A percentile compares a stretch with the other conserved stretches of the same genome.
These are phyloP conservation scores for Sparus aurata DNA, from an alignment of 2,797 vertebrate genomes.

Conservation along the genomic window DNA sequence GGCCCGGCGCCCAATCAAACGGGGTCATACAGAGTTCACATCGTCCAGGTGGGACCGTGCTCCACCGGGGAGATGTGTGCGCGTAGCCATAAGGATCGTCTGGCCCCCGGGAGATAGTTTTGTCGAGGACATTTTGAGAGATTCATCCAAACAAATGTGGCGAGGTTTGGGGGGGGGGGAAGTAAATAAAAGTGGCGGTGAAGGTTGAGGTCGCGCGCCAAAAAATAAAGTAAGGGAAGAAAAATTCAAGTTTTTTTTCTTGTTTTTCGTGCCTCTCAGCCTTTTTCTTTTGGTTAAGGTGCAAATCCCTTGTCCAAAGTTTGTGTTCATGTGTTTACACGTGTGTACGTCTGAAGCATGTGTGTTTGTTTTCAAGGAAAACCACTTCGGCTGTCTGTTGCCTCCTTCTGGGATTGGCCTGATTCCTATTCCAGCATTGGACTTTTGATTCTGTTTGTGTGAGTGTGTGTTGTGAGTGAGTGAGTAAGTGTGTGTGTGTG, in stretches of 20 bases:
- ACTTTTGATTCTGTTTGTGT: slow-evolving; percentile 57
- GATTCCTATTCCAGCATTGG: slow-evolving; percentile 49
- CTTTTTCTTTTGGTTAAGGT: slow-evolving; percentile 36
- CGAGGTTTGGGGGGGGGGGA: too few species aligned
- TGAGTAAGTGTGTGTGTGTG: slow-evolving; percentile 19
- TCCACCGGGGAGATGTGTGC: slow-evolving; percentile 57
- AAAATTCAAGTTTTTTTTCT: slow-evolving; percentile 11
- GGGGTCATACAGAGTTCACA: slow-evolving; percentile 98
- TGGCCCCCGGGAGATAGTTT: slow-evolving; percentile 3
- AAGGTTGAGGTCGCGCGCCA: not conserved
- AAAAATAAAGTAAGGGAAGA: not conserved
- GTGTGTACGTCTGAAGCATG: slow-evolving; percentile 35
- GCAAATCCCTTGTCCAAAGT: slow-evolving; percentile 46
- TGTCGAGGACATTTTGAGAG: not conserved
- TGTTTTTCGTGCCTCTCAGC: slow-evolving; percentile 39
- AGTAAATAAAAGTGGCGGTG: too few species aligned
- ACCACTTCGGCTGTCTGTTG: slow-evolving; percentile 45
- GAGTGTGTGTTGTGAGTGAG: slow-evolving; percentile 22
- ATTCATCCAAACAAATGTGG: not conserved
- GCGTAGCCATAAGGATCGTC: slow-evolving; percentile 5
- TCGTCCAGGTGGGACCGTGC: slow-evolving; percentile 94
- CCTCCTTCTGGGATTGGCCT: slow-evolving; percentile 62
- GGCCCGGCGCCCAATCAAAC: slow-evolving; percentile 92
- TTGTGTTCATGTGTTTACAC: slow-evolving; percentile 49
- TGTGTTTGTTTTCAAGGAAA: slow-evolving; percentile 59